Base-by-base conservation (phyloP, 1,140 invertebrate genomes). In the Leptoteleia sp. region DNA sequence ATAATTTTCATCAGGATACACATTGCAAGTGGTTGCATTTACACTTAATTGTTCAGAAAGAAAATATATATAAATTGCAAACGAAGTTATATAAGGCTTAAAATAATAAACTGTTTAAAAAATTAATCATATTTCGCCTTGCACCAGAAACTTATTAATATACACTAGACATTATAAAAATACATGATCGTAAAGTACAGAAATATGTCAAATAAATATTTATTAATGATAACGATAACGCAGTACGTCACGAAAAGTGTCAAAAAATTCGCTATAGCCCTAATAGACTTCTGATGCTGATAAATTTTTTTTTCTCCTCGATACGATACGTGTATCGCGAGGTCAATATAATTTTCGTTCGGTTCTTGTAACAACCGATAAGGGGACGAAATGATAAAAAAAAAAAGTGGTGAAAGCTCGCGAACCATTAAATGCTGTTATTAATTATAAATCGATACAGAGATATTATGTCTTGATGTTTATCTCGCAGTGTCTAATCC, bases 161-260 rank as follows among this genome's bases (percentile, higher is more conserved):
- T 25, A 25, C 22, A 25, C 22, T 25, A 3, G 6, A 25, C n/a
- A 25, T 3, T 25, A 25, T 25, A 25, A 29, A 29, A 7, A 29
- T 29, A 29, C 3, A 29, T 29, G 5, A 22, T 22, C 19, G 5
- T 5, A 22, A 22, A 2, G 19, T 5, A 22, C 2, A 31, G n/a
- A 43, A 17, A 59, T 16, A 11, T 59, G 15, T 59, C 25, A 31
- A 59, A 42, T 43, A 59, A 59, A 59, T 59, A 43, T 59, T 59
- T 59, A 59, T 61, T 47, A 47, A 35, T 37, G 55, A 61, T 61
- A 61, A 61, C 12, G 29, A 37, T 61, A 61, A 37, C 29, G 7
- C n/a, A 22, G n/a, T 13, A 15, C 16, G 52, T 55, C n/a, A n/a
- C n/a, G 11, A 47, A 45, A 45, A 59, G 35, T 7, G 55, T 59